Conservation (phyloP, 2,113 vertebrate species). For the Lepus europaeus region DNA sequence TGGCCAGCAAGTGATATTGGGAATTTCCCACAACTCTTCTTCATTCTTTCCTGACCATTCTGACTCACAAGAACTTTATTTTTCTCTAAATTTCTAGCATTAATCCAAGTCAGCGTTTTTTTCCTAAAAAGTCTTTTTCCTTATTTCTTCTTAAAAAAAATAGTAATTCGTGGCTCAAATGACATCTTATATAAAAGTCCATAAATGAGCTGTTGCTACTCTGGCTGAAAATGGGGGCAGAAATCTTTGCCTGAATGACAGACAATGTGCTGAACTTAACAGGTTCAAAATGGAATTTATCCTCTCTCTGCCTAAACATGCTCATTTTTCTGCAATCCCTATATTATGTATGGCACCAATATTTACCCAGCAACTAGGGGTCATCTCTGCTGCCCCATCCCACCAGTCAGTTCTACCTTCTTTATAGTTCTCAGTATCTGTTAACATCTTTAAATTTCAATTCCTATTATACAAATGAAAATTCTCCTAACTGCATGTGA, state of each 20-base stretch:
- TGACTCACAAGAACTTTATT: not conserved
- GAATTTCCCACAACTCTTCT: not conserved
- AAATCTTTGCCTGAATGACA: not conserved
- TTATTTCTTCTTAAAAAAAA: not conserved
- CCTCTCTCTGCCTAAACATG: not conserved
- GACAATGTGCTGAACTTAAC: not conserved
- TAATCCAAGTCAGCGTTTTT: not conserved
- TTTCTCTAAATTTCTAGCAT: not conserved
- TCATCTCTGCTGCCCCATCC: not conserved
- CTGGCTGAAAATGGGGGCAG: not conserved
- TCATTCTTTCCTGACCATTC: constrained; percentile 1
- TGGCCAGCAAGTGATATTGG: not conserved
- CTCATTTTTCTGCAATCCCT: not conserved
- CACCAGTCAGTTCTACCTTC: not conserved
- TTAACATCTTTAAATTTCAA: constrained; percentile 19
- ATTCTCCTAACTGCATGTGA: not conserved
- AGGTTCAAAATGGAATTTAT: not conserved
- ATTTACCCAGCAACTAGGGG: not conserved
- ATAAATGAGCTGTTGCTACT: not conserved
- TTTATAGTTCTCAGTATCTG: not conserved
- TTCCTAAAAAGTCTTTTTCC: not conserved
- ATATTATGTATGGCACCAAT: not conserved
- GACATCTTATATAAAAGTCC: not conserved
- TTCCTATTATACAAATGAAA: not conserved
- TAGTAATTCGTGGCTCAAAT: constrained; percentile 39